Evolutionary conservation across 2,888 invertebrate genomes (phyloP), one percentile per base, ranked within the genome.

Genomic region (Villa cingulata): DNA sequence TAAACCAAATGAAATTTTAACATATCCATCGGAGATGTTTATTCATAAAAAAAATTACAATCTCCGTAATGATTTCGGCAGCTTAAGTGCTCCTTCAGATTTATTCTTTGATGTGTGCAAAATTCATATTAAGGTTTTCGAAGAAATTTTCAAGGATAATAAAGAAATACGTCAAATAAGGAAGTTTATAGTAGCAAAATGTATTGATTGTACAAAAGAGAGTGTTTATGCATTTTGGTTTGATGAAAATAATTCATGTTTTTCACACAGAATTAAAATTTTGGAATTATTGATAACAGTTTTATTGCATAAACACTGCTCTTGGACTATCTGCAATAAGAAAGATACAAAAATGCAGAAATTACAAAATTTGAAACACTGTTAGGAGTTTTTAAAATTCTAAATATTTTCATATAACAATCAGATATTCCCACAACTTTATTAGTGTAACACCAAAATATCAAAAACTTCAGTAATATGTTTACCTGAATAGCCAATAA

Each of bases 51-150:
- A 47, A 42, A 47, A 47, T 20, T 47, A 47, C 17, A 16, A 18
- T 16, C 9, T 6, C 6, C 41, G 27, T n/a, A 23, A 37, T 38
- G 47, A 47, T n/a, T 42, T 41, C 41, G 47, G 47, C 16, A 34
- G 38, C 23, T 37, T 47, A 37, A 37, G 47, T 36, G 42, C 42
- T 27, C 47, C 47, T 36, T 42, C 47, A 37, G 42, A 47, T 37
- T 16, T 32, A 41, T 47, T 47, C 23, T 42, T 42, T 20, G 17
- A 47, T 4, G 32, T 47, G 23, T 47, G 42, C 27, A 42, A 47
- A 47, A 41, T 41, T 17, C 41, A 46, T 29, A 46, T 46, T 2
- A 46, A 46, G 34, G 37, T 37, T 20, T 46, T 46, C 16, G 38
- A 37, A 45, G 2, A 17, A 36, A 37, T 20, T 37, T 20, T 18